Percentiles rank a stretch among this genome's conserved stretches.
Evolutionary conservation across 2,797 vertebrate genomes (phyloP).

Genomic region (Sebastes oblongus): DNA sequence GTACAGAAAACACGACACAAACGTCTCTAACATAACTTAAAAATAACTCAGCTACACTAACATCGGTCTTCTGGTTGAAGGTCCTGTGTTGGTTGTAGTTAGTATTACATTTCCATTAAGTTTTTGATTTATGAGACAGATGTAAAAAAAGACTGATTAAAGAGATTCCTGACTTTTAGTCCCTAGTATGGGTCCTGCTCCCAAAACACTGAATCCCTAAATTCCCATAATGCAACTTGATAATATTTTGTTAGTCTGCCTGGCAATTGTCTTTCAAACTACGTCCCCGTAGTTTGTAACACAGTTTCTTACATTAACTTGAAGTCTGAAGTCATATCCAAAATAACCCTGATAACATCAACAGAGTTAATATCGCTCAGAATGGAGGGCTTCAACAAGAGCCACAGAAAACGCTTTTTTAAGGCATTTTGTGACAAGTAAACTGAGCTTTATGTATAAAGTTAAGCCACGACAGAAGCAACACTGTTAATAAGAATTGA

Average conservation of each 20-base stretch:
- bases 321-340: neutral
- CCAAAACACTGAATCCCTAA: neutral
- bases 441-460: too few species aligned
- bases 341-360: neutral
- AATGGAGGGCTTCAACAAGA: too few species aligned
- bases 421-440: neutral
- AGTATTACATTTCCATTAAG: neutral
- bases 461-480: too few species aligned
- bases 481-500: too few species aligned
- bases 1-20: neutral
- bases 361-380: neutral
- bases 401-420: neutral
- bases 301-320: neutral
- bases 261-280: neutral
- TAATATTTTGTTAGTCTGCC: neutral
- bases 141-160: neutral
- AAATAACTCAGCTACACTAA: too few species aligned
- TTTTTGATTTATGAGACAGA: neutral
- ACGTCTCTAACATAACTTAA: too few species aligned
- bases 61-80: too few species aligned
- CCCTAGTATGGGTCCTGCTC: neutral
- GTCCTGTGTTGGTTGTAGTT: neutral
- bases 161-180: neutral
- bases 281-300: neutral
- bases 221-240: neutral